A percentile compares a stretch with the other conserved stretches of the same genome.
These are phyloP conservation scores for Bombus polaris DNA, from an alignment of 1,140 invertebrate genomes.

Conservation along the genomic window DNA sequence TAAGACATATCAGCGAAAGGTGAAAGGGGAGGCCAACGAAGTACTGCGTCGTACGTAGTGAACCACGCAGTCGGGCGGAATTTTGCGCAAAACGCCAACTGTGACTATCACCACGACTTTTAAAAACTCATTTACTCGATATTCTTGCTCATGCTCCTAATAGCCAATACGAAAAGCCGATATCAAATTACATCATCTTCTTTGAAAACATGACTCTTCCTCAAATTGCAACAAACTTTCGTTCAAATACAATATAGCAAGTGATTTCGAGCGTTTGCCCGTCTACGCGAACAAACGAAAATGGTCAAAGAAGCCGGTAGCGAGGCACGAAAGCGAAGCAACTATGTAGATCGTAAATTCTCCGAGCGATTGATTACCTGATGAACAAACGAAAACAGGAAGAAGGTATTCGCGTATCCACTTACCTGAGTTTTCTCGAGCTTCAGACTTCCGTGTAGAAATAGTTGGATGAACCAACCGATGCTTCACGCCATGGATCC, in stretches of 20 bases:
- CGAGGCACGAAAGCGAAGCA: neutral
- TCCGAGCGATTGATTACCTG: too few relatives aligned
- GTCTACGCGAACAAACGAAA: neutral
- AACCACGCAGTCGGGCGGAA: neutral
- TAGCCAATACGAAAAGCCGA: neutral
- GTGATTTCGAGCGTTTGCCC: neutral
- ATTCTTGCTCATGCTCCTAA: neutral
- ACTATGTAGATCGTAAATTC: neutral
- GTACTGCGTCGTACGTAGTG: slow-evolving; percentile 11
- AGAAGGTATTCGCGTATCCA: neutral
- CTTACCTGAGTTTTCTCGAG: slow-evolving; percentile 36
- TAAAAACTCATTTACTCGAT: neutral
- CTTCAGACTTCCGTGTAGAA: slow-evolving; percentile 13
- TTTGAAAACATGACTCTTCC: neutral
- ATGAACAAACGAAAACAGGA: neutral
- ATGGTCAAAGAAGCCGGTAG: neutral
- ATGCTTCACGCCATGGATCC: slow-evolving; percentile 50
- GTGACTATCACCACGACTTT: neutral
- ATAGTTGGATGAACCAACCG: slow-evolving; percentile 4
- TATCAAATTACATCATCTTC: slow-evolving; percentile 3
- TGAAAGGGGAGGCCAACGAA: slow-evolving; percentile 10
- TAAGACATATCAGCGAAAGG: neutral
- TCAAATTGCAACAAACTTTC: too few relatives aligned
- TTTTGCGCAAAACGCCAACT: neutral
- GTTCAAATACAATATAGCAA: neutral